Evolutionary conservation across 2,888 invertebrate genomes (phyloP), one percentile per base, ranked within the genome.

Genomic region (Volucella zonaria): DNA sequence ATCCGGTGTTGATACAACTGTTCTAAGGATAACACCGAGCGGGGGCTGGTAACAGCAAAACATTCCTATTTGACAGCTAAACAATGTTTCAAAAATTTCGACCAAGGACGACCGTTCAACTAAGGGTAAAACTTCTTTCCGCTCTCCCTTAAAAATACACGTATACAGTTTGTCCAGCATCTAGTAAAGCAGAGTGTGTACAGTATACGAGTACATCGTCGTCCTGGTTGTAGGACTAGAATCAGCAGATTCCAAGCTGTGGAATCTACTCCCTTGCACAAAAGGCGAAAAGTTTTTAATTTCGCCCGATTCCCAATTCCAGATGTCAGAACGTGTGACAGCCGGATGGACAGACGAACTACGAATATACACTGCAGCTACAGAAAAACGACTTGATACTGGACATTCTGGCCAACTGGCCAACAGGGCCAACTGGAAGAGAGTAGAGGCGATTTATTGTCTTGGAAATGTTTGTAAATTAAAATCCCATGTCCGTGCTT

Each of bases 51-150:
- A 14, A 40, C 67, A 81, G 71, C 81, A 85, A 81, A 87, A 88
- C 88, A 87, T 87, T 87, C 87, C 88, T 87, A 87, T 86, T 87
- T 88, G 88, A 87, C 88, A 88, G 87, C 87, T 87, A 87, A 88
- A 88, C 88, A 87, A 88, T 88, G 88, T 88, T 88, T 88, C 87
- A 87, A 86, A 87, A 87, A 85, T 86, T 70, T 86, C 76, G 31
- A 61, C 81, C 81, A 85, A 85, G 85, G 85, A 85, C 80, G 70
- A 70, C 11, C 61, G 6, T 8, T 15, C 47, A 9, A 45, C 70
- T 59, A 66, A 40, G 15, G 54, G 14, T 56, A 42, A 42, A 42
- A 31, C 6, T 31, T 31, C 31, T 31, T 31, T 2, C 31, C 11
- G n/a, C 18, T 40, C 58, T 49, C 62, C 40, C 51, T 62, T 31